phyloP scores from a whole-genome alignment of 2,888 invertebrate genomes.

The Parasteatoda lunata region DNA sequence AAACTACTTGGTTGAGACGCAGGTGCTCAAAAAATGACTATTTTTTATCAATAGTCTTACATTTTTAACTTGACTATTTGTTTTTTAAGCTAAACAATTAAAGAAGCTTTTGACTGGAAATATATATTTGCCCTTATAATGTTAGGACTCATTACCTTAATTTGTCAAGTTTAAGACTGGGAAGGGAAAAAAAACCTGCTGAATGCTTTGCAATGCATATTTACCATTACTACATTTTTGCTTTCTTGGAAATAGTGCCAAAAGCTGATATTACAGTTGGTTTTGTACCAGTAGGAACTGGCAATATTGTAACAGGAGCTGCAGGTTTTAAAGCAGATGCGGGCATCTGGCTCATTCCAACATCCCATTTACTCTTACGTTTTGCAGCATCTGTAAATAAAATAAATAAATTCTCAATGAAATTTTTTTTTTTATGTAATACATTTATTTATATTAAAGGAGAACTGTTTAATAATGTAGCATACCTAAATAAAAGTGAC shows the following conservation, averaged over 20 bases:
- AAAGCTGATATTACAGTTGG: conserved; percentile 94
- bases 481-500: no score
- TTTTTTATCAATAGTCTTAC: no score
- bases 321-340: conserved; percentile 70
- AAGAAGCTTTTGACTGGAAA: no score
- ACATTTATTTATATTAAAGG: no score
- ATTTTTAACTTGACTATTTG: no score
- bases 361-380: conserved; percentile 94
- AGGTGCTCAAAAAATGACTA: no score
- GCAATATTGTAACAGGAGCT: conserved; percentile 77
- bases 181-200: conserved; percentile 36
- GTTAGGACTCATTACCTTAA: no score
- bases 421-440: no score
- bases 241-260: conserved; percentile 86
- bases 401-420: neutral
- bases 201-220: neutral
- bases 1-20: no score
- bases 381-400: conserved; percentile 67
- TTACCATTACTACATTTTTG: conserved; percentile 3
- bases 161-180: conserved; percentile 1
- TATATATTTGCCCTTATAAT: no score
- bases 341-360: conserved; percentile 73
- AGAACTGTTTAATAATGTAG: no score
- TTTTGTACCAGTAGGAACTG: conserved; percentile 89
- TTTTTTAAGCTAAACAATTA: no score